phyloP scores from a whole-genome alignment of 2,113 vertebrate genomes.

The Peucedramus taeniatus region DNA sequence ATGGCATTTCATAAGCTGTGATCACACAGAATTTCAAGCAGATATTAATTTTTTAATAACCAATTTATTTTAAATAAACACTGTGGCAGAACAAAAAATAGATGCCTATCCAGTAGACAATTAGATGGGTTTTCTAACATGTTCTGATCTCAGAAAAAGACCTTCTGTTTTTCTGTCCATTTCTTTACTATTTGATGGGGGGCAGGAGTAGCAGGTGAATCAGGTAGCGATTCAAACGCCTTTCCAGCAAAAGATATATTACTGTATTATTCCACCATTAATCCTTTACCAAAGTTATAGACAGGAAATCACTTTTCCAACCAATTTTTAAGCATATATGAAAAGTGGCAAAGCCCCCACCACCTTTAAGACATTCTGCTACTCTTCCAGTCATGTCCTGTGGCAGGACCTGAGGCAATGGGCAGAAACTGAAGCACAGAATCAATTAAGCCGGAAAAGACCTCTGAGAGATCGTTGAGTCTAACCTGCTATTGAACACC shows the following conservation, averaged over 20 bases:
- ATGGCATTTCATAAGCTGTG: background rate
- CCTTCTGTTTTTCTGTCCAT: background rate
- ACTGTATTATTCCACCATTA: background rate
- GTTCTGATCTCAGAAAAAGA: background rate
- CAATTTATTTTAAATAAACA: background rate
- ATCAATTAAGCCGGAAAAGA: background rate
- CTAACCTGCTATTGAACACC: background rate
- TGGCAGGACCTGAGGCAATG: rapidly evolving
- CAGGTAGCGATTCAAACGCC: background rate
- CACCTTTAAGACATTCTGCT: background rate
- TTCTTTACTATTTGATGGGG: background rate
- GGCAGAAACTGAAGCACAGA: background rate
- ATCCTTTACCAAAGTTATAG: rapidly evolving
- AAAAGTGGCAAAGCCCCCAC: background rate
- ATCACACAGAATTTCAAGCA: background rate
- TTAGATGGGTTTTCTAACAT: rapidly evolving
- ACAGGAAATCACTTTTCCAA: background rate
- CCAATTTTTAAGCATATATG: background rate
- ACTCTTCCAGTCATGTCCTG: background rate
- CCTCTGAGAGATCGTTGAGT: background rate
- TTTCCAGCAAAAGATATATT: background rate
- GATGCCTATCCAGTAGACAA: background rate
- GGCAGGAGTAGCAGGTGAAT: rapidly evolving
- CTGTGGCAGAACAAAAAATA: background rate
- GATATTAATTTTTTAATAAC: background rate